Base-by-base conservation (phyloP, 2,888 invertebrate species). In the Oligia strigilis region DNA sequence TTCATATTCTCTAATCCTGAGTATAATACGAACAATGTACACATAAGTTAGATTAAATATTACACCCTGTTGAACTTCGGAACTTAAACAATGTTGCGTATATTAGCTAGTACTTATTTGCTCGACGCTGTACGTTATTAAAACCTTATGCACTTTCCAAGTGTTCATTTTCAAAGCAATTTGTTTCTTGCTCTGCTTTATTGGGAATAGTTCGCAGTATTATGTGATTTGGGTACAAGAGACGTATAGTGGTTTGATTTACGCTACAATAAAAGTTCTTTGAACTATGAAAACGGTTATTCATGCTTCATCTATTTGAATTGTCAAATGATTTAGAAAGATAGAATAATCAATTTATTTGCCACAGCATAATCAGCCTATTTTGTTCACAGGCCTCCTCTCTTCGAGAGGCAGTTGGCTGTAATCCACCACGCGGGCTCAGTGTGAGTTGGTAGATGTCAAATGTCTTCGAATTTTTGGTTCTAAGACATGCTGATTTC, bases 71-170 rank as follows among this genome's bases (percentile, higher is more conserved):
- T 81, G 85, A 87, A 75, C 77, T 87, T 75, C 29, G 69, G 52
- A 83, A 88, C 76, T 88, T 81, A 77, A 85, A 85, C 83, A 87
- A 77, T 80, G 80, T 77, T 81, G 77, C 75, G 82, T 85, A 75
- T 81, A 87, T 85, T 87, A 85, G 70, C 80, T 80, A 65, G 74
- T 70, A 77, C 76, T 85, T 87, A 87, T 86, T 87, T 87, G 77
- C 75, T 82, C 75, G 36, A 9, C 62, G 17, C 6, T 78, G 77
- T 74, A 65, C 70, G 71, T 70, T 87, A 86, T 85, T 86, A 86
- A 86, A 86, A 82, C 78, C 77, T 60, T 81, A 82, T 86, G 88
- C 86, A 86, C 72, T 87, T 81, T 65, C 72, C 36, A 76, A 78
- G 72, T 76, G 78, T 64, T 86, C 60, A 86, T 87, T 84, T 66